Evolutionary conservation across 2,888 invertebrate species (phyloP), one percentile per base, ranked within the genome.

Genomic region (Macrosiphum euphorbiae): DNA sequence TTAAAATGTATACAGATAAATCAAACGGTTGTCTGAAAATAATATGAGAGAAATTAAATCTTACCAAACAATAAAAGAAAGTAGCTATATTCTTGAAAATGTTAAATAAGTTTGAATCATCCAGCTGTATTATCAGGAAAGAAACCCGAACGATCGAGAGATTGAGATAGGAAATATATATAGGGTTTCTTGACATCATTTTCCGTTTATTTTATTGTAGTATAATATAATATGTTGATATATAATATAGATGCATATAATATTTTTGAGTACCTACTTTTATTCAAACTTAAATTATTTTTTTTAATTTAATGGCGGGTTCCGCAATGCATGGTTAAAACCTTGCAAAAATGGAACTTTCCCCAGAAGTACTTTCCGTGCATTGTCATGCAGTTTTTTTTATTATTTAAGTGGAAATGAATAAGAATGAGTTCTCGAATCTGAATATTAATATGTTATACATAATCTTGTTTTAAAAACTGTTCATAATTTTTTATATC

Each of bases 401-500:
- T 87, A 52, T 88, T 78, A 44, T 92, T 88, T 78, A 41, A 92
- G 55, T 52, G 67, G 41, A 92, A 78, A 92, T 50, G 88, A 92
- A 88, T 88, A 92, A 88, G 28, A 92, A 92, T 67, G 88, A 52
- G 92, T 78, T 55, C 28, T 78, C 11, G 55, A 92, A 67, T 78
- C 55, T 92, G 88, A 88, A 92, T 92, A 92, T 88, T 92, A 92
- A 67, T 78, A 67, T 88, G n/a, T 41, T 85, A 44, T 85, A 44
- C 84, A 47, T 58, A 84, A 84, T 84, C 52, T 84, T 91, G 58
- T 84, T 92, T 92, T 85, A 86, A 85, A 91, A 91, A 90, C 90
- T 90, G 52, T 90, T 84, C 91, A 91, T 52, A 44, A 91, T 52
- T 91, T 41, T 91, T 85, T 58, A 55, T n/a, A 91, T n/a, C 44